Evolutionary conservation across 2,888 invertebrate genomes (phyloP).

Genomic region (Epistrophella euchroma): DNA sequence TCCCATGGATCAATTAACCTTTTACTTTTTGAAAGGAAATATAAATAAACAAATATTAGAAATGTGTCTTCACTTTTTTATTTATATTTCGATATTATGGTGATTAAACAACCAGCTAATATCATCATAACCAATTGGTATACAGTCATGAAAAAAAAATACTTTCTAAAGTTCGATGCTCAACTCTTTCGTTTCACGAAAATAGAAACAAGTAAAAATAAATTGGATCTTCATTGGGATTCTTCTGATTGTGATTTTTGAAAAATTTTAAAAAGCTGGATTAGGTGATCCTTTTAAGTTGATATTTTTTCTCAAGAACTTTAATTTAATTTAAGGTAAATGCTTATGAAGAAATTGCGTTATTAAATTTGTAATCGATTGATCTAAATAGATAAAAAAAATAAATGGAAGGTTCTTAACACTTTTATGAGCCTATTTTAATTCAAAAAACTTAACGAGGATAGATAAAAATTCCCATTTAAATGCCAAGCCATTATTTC

Average conservation of each 20-base stretch:
- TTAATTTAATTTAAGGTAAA: background rate
- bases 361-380: too few relatives aligned
- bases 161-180: conserved; percentile 29
- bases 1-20: background rate
- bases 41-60: background rate
- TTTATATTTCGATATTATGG: background rate
- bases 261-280: rapidly evolving
- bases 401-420: too few relatives aligned
- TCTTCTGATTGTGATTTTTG: background rate
- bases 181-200: conserved; percentile 19
- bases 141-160: background rate
- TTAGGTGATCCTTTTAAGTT: background rate
- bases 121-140: background rate
- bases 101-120: background rate
- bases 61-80: background rate
- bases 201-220: background rate
- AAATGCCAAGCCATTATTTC: conserved; percentile 15
- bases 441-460: background rate
- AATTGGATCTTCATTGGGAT: background rate
- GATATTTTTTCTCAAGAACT: background rate
- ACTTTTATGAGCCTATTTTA: background rate
- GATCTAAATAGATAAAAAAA: too few relatives aligned
- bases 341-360: too few relatives aligned
- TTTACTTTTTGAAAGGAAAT: conserved; percentile 12
- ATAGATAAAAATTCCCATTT: background rate